A percentile compares a stretch with the other conserved stretches of the same genome.
Evolutionary conservation across 2,797 vertebrate species (phyloP).

Genomic region (Hydrolagus colliei): DNA sequence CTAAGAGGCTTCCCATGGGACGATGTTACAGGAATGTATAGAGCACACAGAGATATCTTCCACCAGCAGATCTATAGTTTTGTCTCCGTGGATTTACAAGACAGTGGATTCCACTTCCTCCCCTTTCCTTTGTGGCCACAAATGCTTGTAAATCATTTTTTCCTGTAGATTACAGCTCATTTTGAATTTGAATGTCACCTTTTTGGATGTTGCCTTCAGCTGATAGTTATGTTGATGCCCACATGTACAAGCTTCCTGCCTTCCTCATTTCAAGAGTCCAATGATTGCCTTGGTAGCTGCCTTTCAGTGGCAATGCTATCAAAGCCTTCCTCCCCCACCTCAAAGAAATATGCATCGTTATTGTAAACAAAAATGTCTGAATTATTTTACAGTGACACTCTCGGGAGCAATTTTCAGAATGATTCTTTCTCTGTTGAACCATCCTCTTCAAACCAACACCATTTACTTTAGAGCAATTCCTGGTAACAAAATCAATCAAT

Average conservation of each 20-base stretch:
- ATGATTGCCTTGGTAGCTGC: not conserved
- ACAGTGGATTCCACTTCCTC: not conserved
- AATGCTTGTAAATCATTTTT: not conserved
- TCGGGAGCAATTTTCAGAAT: not conserved
- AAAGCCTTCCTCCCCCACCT: not conserved
- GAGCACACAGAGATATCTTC: not conserved
- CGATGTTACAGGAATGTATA: not conserved
- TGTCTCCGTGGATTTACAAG: not conserved
- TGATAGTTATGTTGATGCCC: not conserved
- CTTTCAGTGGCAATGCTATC: not conserved
- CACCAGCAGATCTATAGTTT: constrained; percentile 14
- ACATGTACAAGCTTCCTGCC: too few species aligned
- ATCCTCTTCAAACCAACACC: too few species aligned
- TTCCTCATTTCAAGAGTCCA: not conserved
- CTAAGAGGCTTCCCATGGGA: not conserved
- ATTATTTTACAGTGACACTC: not conserved
- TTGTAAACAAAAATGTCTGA: not conserved
- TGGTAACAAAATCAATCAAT: too few species aligned
- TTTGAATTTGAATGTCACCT: not conserved
- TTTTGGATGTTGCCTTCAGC: not conserved
- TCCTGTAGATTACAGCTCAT: not conserved
- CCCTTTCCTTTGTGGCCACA: too few species aligned
- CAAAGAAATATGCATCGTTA: not conserved
- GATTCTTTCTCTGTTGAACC: not conserved
- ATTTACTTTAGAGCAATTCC: too few species aligned